Conservation (phyloP, 2,888 invertebrate species). For the Clusia tigrina region DNA sequence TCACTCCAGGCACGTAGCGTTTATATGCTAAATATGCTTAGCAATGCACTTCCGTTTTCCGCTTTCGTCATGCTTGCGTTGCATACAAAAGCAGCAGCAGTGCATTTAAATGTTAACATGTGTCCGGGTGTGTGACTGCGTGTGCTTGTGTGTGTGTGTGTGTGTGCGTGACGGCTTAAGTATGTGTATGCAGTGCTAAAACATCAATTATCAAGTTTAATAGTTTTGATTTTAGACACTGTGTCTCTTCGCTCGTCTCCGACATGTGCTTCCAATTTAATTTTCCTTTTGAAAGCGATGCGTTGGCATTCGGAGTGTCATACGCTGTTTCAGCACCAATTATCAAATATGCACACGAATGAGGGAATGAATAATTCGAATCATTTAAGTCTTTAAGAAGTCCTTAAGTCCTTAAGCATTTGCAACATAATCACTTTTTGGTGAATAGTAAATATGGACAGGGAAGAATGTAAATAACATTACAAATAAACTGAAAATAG, state of each 20-base stretch:
- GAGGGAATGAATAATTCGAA: too few species aligned
- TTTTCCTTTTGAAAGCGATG: not conserved
- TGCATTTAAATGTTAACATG: too few species aligned
- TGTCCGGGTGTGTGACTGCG: not conserved
- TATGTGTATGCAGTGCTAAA: not conserved
- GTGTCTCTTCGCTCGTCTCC: not conserved
- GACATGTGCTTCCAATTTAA: constrained; percentile 7
- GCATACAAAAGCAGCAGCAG: not conserved
- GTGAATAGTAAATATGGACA: too few species aligned
- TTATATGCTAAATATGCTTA: not conserved
- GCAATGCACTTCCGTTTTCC: constrained; percentile 6
- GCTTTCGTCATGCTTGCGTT: constrained; percentile 2
- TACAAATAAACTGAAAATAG: too few species aligned
- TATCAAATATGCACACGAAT: not conserved
- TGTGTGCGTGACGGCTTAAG: constrained; percentile 24
- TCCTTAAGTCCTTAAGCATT: too few species aligned
- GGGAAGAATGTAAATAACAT: too few species aligned
- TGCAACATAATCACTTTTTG: too few species aligned
- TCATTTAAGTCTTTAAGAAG: too few species aligned
- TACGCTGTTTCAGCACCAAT: constrained; percentile 1
- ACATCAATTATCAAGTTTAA: constrained; percentile 6
- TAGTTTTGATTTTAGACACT: not conserved
- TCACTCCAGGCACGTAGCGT: not conserved
- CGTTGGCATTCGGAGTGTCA: not conserved
- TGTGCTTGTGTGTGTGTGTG: constrained; percentile 27